These are phyloP conservation scores for Ploceus nigricollis DNA, from an alignment of 2,113 vertebrate species.

Conservation along the genomic window DNA sequence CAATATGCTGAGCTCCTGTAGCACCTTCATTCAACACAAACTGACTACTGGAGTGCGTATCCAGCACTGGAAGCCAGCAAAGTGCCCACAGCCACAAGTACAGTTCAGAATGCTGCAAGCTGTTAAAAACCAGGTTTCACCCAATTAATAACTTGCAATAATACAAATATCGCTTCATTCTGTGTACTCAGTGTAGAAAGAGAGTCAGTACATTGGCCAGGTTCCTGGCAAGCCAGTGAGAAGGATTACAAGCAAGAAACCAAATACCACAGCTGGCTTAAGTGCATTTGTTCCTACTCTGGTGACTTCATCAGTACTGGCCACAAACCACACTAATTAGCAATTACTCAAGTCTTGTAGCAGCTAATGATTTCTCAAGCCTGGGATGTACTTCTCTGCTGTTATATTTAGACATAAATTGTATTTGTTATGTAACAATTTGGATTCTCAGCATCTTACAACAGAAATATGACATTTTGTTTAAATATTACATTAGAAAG, in stretches of 20 bases:
- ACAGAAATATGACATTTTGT: not conserved
- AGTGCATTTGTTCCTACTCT: not conserved
- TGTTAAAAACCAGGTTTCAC: not conserved
- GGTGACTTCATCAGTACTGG: not conserved
- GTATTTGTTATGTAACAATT: not conserved
- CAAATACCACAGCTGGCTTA: not conserved
- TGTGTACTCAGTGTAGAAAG: not conserved
- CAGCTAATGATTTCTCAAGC: not conserved
- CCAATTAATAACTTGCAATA: not conserved
- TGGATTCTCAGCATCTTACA: not conserved
- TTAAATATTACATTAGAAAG: not conserved
- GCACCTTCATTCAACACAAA: not conserved
- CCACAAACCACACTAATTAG: conserved; percentile 4
- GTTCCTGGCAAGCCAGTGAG: not conserved
- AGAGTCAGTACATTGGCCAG: not conserved
- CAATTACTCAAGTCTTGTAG: not conserved
- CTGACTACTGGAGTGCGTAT: not conserved
- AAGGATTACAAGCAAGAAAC: not conserved
- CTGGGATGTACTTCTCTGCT: not conserved
- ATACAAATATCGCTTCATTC: not conserved
- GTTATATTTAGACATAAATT: not conserved
- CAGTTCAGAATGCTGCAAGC: not conserved
- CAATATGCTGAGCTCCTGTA: not conserved
- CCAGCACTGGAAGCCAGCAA: not conserved
- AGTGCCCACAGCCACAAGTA: fast-evolving